Evolutionary conservation across 2,888 invertebrate species (phyloP).

Genomic region (Marronus borbonicus): DNA sequence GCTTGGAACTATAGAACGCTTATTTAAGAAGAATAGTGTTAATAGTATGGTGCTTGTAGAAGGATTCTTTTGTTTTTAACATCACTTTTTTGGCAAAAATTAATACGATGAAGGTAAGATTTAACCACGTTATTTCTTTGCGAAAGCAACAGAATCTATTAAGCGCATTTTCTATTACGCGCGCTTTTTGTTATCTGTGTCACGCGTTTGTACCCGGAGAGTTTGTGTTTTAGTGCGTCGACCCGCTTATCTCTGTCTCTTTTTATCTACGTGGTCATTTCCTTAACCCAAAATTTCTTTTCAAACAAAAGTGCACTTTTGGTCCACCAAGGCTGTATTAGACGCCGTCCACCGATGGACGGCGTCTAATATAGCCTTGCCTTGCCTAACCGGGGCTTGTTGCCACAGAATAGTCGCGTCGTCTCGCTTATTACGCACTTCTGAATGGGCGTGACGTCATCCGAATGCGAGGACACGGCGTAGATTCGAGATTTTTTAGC

Average conservation of each 20-base stretch:
- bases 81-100: no score
- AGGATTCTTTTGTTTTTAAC: no score
- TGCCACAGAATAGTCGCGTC: neutral
- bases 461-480: slow-evolving; percentile 47
- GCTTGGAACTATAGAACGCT: no score
- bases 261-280: neutral
- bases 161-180: neutral
- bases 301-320: neutral
- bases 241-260: neutral
- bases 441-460: slow-evolving; percentile 50
- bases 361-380: neutral
- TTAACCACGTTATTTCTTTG: no score
- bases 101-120: no score
- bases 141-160: no score
- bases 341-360: neutral
- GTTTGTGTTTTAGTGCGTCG: slow-evolving; percentile 35
- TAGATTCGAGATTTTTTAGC: slow-evolving; percentile 46
- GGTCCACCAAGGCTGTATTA: neutral
- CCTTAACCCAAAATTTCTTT: neutral
- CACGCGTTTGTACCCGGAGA: neutral
- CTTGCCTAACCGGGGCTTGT: neutral
- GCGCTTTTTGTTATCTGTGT: neutral
- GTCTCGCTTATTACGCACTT: slow-evolving; percentile 48
- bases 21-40: no score
- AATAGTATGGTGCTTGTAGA: no score